phyloP scores from a whole-genome alignment of 2,797 vertebrate genomes.

The Intellagama lesueurii region DNA sequence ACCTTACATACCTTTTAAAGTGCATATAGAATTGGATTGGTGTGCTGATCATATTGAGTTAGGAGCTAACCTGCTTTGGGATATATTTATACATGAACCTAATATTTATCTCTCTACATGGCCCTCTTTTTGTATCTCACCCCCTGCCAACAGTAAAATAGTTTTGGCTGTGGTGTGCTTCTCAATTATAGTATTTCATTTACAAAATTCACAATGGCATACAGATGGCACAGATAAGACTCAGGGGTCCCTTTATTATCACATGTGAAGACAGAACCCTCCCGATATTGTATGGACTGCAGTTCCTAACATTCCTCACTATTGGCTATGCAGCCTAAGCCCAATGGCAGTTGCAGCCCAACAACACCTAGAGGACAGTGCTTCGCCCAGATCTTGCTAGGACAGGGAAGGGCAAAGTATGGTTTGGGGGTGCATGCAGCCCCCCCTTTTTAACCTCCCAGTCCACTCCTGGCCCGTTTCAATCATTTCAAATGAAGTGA shows the following conservation, averaged over 20 bases:
- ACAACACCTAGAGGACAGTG: too few relatives aligned
- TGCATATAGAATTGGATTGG: background rate
- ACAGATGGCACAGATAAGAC: background rate
- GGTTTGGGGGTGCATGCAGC: too few relatives aligned
- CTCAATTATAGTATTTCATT: background rate
- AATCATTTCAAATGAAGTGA: too few relatives aligned
- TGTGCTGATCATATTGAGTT: background rate
- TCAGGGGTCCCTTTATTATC: background rate
- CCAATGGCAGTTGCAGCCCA: too few relatives aligned
- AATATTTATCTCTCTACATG: background rate
- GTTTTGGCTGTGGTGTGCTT: background rate
- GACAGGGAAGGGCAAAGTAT: too few relatives aligned
- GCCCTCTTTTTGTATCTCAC: too few relatives aligned
- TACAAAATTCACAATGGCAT: background rate
- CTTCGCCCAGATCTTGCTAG: too few relatives aligned
- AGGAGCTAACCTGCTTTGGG: background rate
- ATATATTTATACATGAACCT: background rate
- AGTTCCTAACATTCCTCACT: too few relatives aligned
- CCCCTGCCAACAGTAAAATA: background rate
- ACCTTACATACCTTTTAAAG: background rate
- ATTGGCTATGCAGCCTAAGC: too few relatives aligned
- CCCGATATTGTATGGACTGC: too few relatives aligned
- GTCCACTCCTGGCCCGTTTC: too few relatives aligned
- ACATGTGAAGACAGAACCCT: background rate
- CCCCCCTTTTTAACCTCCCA: too few relatives aligned